These are phyloP conservation scores for Idaea aversata DNA, from an alignment of 2,888 invertebrate genomes.

Conservation along the genomic window DNA sequence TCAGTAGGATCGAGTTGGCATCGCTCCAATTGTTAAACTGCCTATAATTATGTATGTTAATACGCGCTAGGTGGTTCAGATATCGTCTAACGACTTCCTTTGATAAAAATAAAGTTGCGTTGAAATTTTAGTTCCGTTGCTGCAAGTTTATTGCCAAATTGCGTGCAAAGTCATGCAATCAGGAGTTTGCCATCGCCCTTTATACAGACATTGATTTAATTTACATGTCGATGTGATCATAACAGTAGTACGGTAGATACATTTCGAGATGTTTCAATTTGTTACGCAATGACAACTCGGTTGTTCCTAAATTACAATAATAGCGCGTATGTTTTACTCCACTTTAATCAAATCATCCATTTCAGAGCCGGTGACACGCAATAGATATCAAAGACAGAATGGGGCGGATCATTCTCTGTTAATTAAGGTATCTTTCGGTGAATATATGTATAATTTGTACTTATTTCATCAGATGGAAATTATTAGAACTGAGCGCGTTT, in stretches of 20 bases:
- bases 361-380: neutral
- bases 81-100: slow-evolving; percentile 79
- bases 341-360: slow-evolving; percentile 1
- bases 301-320: neutral
- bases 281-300: slow-evolving; percentile 23
- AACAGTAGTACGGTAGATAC: slow-evolving; percentile 34
- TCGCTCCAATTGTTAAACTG: slow-evolving; percentile 71
- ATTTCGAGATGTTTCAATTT: slow-evolving; percentile 42
- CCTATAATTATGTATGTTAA: slow-evolving; percentile 80
- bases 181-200: slow-evolving; percentile 64
- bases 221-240: slow-evolving; percentile 63
- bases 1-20: slow-evolving; percentile 67
- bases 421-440: neutral
- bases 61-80: slow-evolving; percentile 74
- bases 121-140: slow-evolving; percentile 78
- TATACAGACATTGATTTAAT: slow-evolving; percentile 78
- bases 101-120: slow-evolving; percentile 79
- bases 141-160: slow-evolving; percentile 75
- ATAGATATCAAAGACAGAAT: neutral
- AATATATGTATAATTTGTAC: neutral
- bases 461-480: neutral
- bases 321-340: slow-evolving; percentile 1
- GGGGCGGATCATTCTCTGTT: neutral
- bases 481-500: neutral
- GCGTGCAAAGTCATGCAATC: slow-evolving; percentile 70